A percentile compares a stretch with the other conserved stretches of the same genome.
Evolutionary conservation across 1,140 invertebrate species (phyloP).

Genomic region (Zaprionus africanus): DNA sequence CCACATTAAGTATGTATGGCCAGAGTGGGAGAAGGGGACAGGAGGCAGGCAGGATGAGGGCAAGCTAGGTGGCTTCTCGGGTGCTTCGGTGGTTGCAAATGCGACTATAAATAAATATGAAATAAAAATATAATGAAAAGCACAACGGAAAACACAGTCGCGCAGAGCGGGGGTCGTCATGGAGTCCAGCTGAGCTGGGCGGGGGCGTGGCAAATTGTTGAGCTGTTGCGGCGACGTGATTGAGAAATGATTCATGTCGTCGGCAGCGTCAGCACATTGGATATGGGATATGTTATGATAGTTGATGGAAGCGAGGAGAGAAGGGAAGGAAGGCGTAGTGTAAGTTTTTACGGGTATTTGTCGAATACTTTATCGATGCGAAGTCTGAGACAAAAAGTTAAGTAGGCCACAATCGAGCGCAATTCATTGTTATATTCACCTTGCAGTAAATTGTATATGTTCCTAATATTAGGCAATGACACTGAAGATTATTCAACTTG

Average conservation of each 20-base stretch:
- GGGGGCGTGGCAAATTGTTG: slow-evolving; percentile 48
- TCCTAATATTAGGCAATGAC: neutral
- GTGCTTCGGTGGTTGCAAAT: slow-evolving; percentile 6
- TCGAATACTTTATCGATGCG: neutral
- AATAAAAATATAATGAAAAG: slow-evolving; percentile 58
- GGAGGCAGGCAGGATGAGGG: neutral
- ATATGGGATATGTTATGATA: neutral
- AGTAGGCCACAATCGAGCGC: neutral
- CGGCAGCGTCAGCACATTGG: neutral
- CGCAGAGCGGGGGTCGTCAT: neutral
- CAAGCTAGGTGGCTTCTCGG: slow-evolving; percentile 9
- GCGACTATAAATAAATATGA: slow-evolving; percentile 60
- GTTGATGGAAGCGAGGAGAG: neutral
- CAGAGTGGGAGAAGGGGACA: slow-evolving; percentile 27
- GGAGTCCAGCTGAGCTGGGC: neutral
- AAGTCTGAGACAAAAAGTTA: neutral
- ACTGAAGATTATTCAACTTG: too few species aligned
- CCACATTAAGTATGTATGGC: slow-evolving; percentile 73
- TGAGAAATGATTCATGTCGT: slow-evolving; percentile 55
- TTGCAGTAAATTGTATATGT: neutral
- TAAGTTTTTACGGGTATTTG: neutral
- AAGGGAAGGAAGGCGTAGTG: neutral
- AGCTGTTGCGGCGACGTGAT: slow-evolving; percentile 46
- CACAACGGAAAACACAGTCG: slow-evolving; percentile 2
- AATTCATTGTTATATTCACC: too few species aligned